These are phyloP conservation scores for Drepana arcuata DNA, from an alignment of 1,140 invertebrate species.

Conservation along the genomic window DNA sequence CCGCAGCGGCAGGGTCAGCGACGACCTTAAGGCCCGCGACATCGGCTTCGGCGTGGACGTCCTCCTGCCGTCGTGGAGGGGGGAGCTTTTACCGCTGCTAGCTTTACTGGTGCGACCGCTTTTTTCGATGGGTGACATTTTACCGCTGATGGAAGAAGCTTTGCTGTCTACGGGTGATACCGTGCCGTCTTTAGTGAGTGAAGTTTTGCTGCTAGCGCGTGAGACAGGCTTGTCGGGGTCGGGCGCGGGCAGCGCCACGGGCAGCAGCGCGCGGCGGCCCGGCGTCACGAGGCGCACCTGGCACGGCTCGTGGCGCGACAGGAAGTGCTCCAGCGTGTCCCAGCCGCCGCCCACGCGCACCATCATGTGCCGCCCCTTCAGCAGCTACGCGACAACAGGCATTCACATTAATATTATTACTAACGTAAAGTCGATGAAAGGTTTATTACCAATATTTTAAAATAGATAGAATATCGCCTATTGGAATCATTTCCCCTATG, in stretches of 20 bases:
- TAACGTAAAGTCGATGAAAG: too few relatives aligned
- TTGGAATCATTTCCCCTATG: too few relatives aligned
- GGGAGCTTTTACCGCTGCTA: conserved; percentile 29
- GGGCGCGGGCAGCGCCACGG: conserved; percentile 44
- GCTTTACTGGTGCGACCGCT: conserved; percentile 16
- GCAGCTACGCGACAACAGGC: conserved; percentile 73
- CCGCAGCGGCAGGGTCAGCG: conserved; percentile 41
- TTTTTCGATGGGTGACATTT: conserved; percentile 26
- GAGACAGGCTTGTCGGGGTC: conserved; percentile 35
- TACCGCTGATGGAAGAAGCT: conserved; percentile 30
- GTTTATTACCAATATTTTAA: too few relatives aligned
- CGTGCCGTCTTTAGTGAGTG: conserved; percentile 16
- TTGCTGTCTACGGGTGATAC: conserved; percentile 37
- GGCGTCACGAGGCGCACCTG: conserved; percentile 80
- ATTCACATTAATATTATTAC: background rate
- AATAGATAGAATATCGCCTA: too few relatives aligned
- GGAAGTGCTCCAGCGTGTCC: conserved; percentile 94
- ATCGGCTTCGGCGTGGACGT: conserved; percentile 39
- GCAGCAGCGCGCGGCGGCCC: conserved; percentile 53
- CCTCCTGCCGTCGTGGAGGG: conserved; percentile 18
- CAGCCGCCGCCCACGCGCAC: conserved; percentile 93
- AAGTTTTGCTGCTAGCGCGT: conserved; percentile 13
- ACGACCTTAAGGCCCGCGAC: conserved; percentile 24
- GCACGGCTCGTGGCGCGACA: conserved; percentile 91
- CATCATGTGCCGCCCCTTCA: conserved; percentile 93